Base-by-base conservation (phyloP, 2,113 vertebrate species). In the Jacana jacana region DNA sequence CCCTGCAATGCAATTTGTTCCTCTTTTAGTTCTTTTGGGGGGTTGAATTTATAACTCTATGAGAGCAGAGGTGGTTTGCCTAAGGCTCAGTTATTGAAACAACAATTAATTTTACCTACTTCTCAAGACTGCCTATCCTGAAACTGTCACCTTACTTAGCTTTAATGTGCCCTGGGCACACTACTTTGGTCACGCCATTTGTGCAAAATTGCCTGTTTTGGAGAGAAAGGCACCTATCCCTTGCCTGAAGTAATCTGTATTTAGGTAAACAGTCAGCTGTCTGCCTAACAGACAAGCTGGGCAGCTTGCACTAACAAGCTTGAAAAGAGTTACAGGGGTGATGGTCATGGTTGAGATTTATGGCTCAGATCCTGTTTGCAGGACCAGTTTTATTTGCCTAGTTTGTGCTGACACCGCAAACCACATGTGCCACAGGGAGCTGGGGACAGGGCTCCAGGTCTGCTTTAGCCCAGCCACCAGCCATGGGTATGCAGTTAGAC, bases 391-490 rank as follows among this genome's bases (percentile, higher is more conserved):
- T 55, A 7, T 58, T 80, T 48, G 17, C 25, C 18, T 54, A 10
- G 6, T 48, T 44, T 48, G 58, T 35, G 39, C 58, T 54, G 24
- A 17, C 28, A n/a, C 2, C 20, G 18, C 49, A 65, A 70, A 42
- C 5, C 7, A 5, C 14, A 11, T 0, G 0, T 31, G 44, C 70
- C 10, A 5, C 71, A 35, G 49, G 18, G 37, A 76, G 51, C n/a
- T 16, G 1, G 58, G 66, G 23, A n/a, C 40, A 31, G 40, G 61
- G 31, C n/a, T 40, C 25, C 18, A 11, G 17, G 13, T 33, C 60
- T 42, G 9, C 5, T 16, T 60, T 19, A 49, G 37, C n/a, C 51
- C 37, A 65, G 23, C 6, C 64, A 13, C 25, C 17, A 51, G 31
- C 44, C 54, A 9, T 0, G 4, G 35, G 13, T 39, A 40, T 13